Base-by-base conservation (phyloP, 2,888 invertebrate genomes). In the Hermaeophaga mercurialis region DNA sequence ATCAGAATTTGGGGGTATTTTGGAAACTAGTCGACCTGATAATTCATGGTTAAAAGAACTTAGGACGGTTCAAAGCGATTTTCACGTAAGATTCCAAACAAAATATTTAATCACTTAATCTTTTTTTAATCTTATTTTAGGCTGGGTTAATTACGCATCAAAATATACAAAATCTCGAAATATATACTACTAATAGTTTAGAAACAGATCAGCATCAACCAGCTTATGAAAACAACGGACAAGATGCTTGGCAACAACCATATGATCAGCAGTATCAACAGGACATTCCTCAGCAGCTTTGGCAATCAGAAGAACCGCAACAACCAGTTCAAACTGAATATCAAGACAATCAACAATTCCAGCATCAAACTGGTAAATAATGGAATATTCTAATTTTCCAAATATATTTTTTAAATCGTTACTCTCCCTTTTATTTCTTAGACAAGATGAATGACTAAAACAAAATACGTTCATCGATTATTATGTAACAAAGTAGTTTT, bases 41-140 rank as follows among this genome's bases (percentile, higher is more conserved):
- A 81, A 84, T 43, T 73, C 76, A 6, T 87, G 87, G 87, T 73
- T 87, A 45, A 77, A 79, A 64, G 79, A 78, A 63, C 72, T 84
- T n/a, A 75, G 77, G 8, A 72, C 75, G 8, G 71, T 82, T 33
- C 73, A 80, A 50, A 71, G 72, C 49, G 77, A 79, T 73, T 75
- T 74, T 64, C 73, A 77, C 65, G 81, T 81, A 72, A 70, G 67
- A 17, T n/a, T 39, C n/a, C 7, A 3, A 31, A 15, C 38, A 22
- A 17, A 22, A 11, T 2, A 19, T 4, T 11, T 14, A 5, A 2
- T 6, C 38, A 28, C 11, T 15, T 33, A 18, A 26, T n/a, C n/a
- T 33, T 43, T 24, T n/a, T 12, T 11, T 11, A 9, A 1, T 49
- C 11, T 15, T 38, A 9, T 71, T 70, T 58, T 61, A 78, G 75